phyloP scores from a whole-genome alignment of 2,888 invertebrate species.

The Pseudoips prasinana region DNA sequence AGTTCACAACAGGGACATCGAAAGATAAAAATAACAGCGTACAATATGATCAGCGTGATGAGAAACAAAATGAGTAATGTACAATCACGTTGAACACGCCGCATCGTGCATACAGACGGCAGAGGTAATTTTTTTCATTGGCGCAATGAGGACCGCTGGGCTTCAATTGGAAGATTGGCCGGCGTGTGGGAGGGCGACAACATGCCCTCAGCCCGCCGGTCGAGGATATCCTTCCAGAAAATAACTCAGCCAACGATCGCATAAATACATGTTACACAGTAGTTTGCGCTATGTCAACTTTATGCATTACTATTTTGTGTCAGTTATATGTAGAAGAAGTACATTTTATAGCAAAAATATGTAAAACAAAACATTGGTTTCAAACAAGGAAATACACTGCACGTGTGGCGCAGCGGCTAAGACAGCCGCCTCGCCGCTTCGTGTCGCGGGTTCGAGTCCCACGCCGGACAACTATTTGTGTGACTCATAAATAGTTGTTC shows the following conservation, averaged over 20 bases:
- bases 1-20: background rate
- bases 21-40: background rate
- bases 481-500: too few species aligned
- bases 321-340: too few species aligned
- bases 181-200: constrained; percentile 72
- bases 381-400: too few species aligned
- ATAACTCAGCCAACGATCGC: constrained; percentile 47
- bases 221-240: constrained; percentile 81
- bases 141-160: constrained; percentile 68
- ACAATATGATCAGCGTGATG: constrained; percentile 1
- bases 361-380: too few species aligned
- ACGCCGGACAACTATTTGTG: too few species aligned
- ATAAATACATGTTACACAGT: constrained; percentile 40
- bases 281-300: too few species aligned
- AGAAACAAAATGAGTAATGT: background rate
- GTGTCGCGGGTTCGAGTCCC: too few species aligned
- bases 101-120: constrained; percentile 35
- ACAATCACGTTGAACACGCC: constrained; percentile 9
- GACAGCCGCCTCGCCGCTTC: too few species aligned
- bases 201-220: constrained; percentile 59
- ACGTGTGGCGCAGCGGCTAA: too few species aligned
- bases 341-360: too few species aligned
- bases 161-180: constrained; percentile 77
- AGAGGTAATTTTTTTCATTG: constrained; percentile 76
- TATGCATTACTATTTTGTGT: too few species aligned